A percentile compares a stretch with the other conserved stretches of the same genome.
Evolutionary conservation across 2,888 invertebrate genomes (phyloP).

Genomic region (Xylophagus ater): DNA sequence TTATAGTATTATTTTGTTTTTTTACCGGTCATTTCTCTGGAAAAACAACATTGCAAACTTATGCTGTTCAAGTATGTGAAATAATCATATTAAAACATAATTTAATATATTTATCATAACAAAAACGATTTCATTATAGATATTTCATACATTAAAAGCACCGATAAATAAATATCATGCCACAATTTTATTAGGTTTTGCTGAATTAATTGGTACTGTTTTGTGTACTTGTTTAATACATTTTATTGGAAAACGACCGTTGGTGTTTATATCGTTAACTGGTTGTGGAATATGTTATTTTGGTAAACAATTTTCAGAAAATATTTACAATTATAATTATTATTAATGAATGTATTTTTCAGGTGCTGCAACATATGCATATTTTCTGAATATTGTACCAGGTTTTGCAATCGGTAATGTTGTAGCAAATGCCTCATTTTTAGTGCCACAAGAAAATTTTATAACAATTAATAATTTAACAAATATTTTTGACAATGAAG

Average conservation of each 20-base stretch:
- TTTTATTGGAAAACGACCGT: constrained; percentile 58
- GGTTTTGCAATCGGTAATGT: constrained; percentile 36
- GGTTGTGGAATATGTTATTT: constrained; percentile 57
- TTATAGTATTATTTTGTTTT: constrained; percentile 54
- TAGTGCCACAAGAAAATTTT: constrained; percentile 29
- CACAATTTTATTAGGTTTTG: constrained; percentile 57
- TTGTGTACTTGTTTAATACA: constrained; percentile 57
- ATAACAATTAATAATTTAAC: constrained; percentile 34
- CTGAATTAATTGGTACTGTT: constrained; percentile 56
- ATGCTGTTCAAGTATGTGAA: constrained; percentile 47
- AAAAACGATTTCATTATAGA: constrained; percentile 27
- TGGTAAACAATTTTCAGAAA: too few species aligned
- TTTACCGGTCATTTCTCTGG: constrained; percentile 67
- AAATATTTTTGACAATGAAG: constrained; percentile 30
- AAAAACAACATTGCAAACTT: constrained; percentile 61
- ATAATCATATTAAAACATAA: neutral
- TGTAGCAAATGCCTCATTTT: constrained; percentile 33
- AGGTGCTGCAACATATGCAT: constrained; percentile 33
- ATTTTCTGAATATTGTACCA: constrained; percentile 34
- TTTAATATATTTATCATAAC: neutral
- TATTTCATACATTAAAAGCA: constrained; percentile 58
- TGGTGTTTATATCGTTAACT: constrained; percentile 54
- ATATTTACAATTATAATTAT: neutral
- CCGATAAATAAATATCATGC: constrained; percentile 68
- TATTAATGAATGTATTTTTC: neutral